Evolutionary conservation across 2,113 vertebrate species (phyloP), one percentile per base, ranked within the genome.

Genomic region (Dipodomys spectabilis): DNA sequence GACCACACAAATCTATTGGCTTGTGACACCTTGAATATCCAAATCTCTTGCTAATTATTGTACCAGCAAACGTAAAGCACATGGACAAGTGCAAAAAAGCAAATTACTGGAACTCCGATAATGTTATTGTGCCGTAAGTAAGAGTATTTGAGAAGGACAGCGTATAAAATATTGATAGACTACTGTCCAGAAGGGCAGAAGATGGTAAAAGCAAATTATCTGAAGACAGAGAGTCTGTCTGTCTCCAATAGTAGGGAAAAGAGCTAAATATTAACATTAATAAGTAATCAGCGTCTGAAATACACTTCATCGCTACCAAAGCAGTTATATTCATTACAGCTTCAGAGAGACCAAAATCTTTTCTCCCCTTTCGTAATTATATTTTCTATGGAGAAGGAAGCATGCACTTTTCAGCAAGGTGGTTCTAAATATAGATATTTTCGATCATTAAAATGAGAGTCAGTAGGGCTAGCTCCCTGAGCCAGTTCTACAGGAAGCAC

Each of bases 141-240:
- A 5, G 8, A 77, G 19, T 13, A 11, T 4, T 69, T 20, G 11
- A n/a, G 39, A n/a, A 91, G 30, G 68, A 88, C 69, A 77, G 3
- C 60, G 0, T 84, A n/a, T 72, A 81, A 95, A 96, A 91, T 84
- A 53, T 80, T 62, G 23, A 92, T 83, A 9, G 10, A 64, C 39
- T 82, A 67, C 79, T 83, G 77, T 84, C 78, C 28, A 71, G 12
- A 87, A 22, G 27, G 23, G 19, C n/a, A 91, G n/a, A 92, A 28
- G 9, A 45, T 81, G 45, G 18, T 86, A 74, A 83, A 89, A 73
- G 2, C 20, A 81, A 86, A 86, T 74, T 86, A 88, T 75, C 32
- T 86, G 25, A 95, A 69, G 35, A 28, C 6, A 73, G 23, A 74
- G 30, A 95, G 32, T 20, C 16, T 90, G 5, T 11, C 19, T 78